Conservation (phyloP, 2,888 invertebrate species). For the Gymnocheta viridis region DNA sequence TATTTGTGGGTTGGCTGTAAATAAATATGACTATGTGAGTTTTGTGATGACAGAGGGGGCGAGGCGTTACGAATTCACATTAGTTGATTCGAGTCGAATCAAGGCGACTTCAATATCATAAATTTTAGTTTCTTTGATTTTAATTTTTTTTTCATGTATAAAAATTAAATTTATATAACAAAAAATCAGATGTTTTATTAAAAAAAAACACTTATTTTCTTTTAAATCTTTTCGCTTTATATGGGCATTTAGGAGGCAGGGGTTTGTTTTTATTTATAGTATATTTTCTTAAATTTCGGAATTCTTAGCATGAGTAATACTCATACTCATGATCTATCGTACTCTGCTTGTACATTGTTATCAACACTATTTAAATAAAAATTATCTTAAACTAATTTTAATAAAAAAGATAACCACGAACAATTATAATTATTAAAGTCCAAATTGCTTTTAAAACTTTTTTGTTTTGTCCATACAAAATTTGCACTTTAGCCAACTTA, state of each 20-base stretch:
- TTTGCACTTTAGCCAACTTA: not conserved
- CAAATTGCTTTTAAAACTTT: not conserved
- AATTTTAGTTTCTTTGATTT: conserved; percentile 32
- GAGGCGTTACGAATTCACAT: not conserved
- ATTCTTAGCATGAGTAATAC: no score
- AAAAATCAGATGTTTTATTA: conserved; percentile 2
- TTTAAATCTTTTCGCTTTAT: no score
- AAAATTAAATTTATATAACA: not conserved
- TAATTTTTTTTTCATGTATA: not conserved
- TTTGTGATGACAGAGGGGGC: conserved; percentile 27
- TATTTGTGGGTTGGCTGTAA: not conserved
- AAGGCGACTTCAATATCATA: conserved; percentile 26
- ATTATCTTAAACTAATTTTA: no score
- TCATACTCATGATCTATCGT: no score
- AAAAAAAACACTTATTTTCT: no score
- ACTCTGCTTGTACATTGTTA: no score
- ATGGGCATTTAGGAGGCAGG: no score
- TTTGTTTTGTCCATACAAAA: not conserved
- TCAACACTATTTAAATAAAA: no score
- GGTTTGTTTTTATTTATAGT: no score
- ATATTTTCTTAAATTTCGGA: no score
- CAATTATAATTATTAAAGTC: no score
- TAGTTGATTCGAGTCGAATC: conserved; percentile 3
- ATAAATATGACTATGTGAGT: conserved; percentile 1
- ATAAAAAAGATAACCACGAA: no score